phyloP scores from a whole-genome alignment of 2,113 vertebrate genomes.

The Glareola pratincola region DNA sequence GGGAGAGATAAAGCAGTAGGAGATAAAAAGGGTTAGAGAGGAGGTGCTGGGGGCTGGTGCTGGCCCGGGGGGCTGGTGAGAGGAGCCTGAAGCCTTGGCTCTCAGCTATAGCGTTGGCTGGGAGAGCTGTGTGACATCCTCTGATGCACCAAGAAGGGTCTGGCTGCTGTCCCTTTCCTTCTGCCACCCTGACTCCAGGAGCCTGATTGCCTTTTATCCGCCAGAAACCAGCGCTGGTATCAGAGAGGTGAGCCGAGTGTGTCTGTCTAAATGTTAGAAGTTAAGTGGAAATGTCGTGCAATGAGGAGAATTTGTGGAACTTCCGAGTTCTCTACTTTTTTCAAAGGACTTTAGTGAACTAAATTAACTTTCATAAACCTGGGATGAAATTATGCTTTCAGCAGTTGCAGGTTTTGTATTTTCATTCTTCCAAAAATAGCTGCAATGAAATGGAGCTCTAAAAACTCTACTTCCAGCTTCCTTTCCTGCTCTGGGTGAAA shows the following conservation, averaged over 20 bases:
- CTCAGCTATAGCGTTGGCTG: accelerated
- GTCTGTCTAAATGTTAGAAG: background rate
- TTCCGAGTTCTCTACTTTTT: background rate
- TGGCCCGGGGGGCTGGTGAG: no score
- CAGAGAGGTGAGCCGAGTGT: background rate
- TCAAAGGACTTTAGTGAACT: background rate
- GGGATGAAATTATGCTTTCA: background rate
- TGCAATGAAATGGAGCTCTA: background rate
- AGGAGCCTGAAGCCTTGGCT: accelerated
- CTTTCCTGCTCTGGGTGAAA: background rate
- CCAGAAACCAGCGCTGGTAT: accelerated
- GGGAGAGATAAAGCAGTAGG: background rate
- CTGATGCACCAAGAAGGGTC: accelerated
- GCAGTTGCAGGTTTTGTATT: background rate
- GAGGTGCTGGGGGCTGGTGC: accelerated
- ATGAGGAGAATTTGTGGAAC: background rate
- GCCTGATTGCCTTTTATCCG: background rate
- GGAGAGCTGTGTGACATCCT: background rate
- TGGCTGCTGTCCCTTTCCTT: accelerated
- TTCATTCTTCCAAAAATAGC: background rate
- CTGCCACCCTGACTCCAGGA: background rate
- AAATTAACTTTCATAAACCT: background rate
- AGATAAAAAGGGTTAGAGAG: background rate
- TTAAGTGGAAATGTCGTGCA: background rate
- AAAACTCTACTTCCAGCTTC: background rate